Percentiles rank a stretch among this genome's conserved stretches.
phyloP scores from a whole-genome alignment of 2,888 invertebrate genomes.

The Stenurella melanura region DNA sequence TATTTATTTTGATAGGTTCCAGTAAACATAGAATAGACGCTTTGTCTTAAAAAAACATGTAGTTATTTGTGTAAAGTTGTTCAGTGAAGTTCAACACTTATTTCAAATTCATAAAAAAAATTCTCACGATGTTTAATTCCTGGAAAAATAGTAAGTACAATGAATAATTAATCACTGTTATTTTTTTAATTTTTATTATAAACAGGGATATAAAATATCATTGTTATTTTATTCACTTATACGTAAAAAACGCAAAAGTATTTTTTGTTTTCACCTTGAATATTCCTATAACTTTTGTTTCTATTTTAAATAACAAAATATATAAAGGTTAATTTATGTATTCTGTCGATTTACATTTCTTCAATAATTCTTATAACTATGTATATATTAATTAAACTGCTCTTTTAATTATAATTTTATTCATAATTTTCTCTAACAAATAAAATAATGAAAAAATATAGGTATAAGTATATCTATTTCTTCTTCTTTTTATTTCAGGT shows the following conservation, averaged over 20 bases:
- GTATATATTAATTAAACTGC: background rate
- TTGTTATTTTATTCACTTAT: too few relatives aligned
- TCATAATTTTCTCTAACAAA: too few relatives aligned
- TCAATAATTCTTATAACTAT: background rate
- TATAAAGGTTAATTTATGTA: background rate
- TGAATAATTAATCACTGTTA: background rate
- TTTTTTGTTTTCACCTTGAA: constrained; percentile 3
- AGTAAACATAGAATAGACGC: background rate
- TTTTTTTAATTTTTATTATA: background rate
- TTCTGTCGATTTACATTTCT: background rate
- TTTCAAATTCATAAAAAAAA: background rate
- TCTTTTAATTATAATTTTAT: background rate
- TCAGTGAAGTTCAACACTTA: background rate
- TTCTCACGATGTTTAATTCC: background rate
- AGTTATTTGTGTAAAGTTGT: background rate
- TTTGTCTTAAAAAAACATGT: background rate
- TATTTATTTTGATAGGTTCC: background rate
- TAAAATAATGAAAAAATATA: too few relatives aligned
- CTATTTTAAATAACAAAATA: background rate
- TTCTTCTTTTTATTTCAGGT: background rate
- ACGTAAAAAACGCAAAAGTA: background rate
- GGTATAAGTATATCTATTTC: too few relatives aligned
- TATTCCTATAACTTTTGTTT: background rate
- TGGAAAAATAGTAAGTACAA: background rate
- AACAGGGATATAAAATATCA: background rate